Percentiles rank a stretch among this genome's conserved stretches.
Evolutionary conservation across 1,140 invertebrate species (phyloP).

Genomic region (Leptoteleia sp.): DNA sequence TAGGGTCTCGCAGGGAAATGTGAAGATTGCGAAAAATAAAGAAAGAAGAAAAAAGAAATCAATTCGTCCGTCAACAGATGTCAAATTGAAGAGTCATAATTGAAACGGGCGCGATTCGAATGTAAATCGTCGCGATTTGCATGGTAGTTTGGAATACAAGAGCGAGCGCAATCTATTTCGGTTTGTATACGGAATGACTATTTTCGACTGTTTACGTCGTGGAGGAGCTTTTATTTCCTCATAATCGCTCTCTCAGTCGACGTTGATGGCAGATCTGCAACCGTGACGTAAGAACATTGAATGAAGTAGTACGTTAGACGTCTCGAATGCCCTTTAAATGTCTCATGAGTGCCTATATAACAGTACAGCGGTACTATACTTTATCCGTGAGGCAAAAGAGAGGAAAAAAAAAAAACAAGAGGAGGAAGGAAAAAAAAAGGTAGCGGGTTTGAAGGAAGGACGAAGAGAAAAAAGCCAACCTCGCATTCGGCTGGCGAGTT

Average conservation of each 20-base stretch:
- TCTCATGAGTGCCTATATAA: slow-evolving; percentile 55
- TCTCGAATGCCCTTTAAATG: slow-evolving; percentile 52
- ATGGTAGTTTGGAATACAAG: slow-evolving; percentile 25
- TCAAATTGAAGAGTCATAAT: slow-evolving; percentile 29
- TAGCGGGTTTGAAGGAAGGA: slow-evolving; percentile 1
- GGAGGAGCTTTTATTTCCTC: slow-evolving; percentile 53
- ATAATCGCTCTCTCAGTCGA: slow-evolving; percentile 44
- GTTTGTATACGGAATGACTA: slow-evolving; percentile 34
- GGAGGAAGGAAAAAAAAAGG: too few species aligned
- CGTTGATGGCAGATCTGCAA: slow-evolving; percentile 38
- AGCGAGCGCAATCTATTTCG: slow-evolving; percentile 20
- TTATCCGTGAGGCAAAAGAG: slow-evolving; percentile 47
- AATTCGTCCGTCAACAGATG: slow-evolving; percentile 24
- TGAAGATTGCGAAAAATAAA: slow-evolving; percentile 28
- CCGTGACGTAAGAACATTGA: slow-evolving; percentile 35
- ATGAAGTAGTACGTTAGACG: slow-evolving; percentile 47
- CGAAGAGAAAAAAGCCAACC: slow-evolving; percentile 22
- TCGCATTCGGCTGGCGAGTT: slow-evolving; percentile 22
- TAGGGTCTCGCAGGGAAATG: not conserved
- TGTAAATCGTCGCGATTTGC: slow-evolving; percentile 34
- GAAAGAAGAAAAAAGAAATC: too few species aligned
- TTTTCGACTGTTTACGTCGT: slow-evolving; percentile 43
- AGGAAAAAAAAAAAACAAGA: too few species aligned
- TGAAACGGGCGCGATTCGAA: slow-evolving; percentile 2
- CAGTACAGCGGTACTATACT: slow-evolving; percentile 40